Base-by-base conservation (phyloP, 2,888 invertebrate species). In the Drosophila maculinotata region DNA sequence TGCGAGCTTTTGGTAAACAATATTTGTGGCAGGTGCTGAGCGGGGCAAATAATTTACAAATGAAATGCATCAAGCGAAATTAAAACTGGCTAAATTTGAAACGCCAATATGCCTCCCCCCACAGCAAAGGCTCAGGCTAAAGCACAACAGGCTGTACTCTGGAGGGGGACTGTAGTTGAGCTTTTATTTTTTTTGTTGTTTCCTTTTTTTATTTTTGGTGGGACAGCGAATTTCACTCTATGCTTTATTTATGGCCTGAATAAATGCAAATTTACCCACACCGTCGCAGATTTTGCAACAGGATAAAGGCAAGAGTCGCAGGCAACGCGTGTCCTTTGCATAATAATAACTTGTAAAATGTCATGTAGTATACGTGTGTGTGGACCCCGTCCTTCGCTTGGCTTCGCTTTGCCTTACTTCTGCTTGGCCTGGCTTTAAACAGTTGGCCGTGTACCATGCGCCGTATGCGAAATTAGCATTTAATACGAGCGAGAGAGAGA, bases 281-380 rank as follows among this genome's bases (percentile, higher is more conserved):
- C 76, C 66, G 62, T 68, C 69, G 81, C 81, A 81, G 81, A 81
- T 83, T 81, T 84, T 73, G 79, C 70, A 73, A 71, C 76, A 80
- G 80, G 77, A 70, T 66, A 68, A 71, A 58, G 56, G 59, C 31
- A 56, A 45, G 44, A 57, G 73, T 68, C 62, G 57, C 62, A 44
- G 53, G 62, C 63, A 76, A 59, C 69, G 76, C 80, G 78, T 83
- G 81, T 81, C 84, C 81, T 81, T 81, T 81, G 81, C 81, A 81
- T 81, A 81, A 81, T 81, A 81, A 81, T 81, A 81, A 69, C 84
- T 83, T 81, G 81, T 81, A 72, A 82, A 80, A 78, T 78, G 81
- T 76, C 81, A 76, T 81, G 84, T 76, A 78, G 76, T 65, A 54
- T 60, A 58, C 44, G 45, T 30, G 41, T 58, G 66, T 62, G 62